These are phyloP conservation scores for Nyctereutes procyonoides DNA, from an alignment of 2,113 vertebrate genomes.

Conservation along the genomic window DNA sequence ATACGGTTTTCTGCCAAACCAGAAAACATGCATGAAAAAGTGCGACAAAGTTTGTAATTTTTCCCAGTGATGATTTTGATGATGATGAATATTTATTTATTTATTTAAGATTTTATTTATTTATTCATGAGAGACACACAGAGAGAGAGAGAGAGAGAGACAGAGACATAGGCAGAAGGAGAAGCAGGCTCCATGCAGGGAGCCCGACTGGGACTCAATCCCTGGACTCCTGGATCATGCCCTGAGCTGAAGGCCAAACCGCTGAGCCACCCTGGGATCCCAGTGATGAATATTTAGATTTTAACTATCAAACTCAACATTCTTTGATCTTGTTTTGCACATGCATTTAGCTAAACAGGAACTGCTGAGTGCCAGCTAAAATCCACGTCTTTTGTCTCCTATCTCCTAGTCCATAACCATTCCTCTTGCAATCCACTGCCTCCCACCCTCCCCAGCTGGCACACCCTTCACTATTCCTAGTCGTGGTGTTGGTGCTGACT, in stretches of 20 bases:
- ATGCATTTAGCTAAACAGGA: not conserved
- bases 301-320: not conserved
- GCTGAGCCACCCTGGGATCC: too few relatives aligned
- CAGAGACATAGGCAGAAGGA: too few relatives aligned
- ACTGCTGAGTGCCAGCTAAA: too few relatives aligned
- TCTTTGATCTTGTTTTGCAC: not conserved
- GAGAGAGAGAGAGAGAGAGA: too few relatives aligned
- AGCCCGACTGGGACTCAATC: too few relatives aligned
- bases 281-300: not conserved
- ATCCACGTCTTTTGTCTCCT: not conserved
- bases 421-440: too few relatives aligned
- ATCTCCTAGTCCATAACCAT: not conserved
- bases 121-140: too few relatives aligned
- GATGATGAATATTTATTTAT: not conserved
- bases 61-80: not conserved
- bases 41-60: not conserved
- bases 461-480: not conserved
- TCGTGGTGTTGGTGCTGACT: accelerated
- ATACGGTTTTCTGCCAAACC: not conserved
- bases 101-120: too few relatives aligned
- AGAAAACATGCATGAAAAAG: not conserved
- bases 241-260: too few relatives aligned
- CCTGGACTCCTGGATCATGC: too few relatives aligned
- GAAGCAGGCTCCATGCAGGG: too few relatives aligned
- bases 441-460: accelerated